Percentiles rank a stretch among this genome's conserved stretches.
These are phyloP conservation scores for Crossoptilon crossoptilon DNA, from an alignment of 2,797 vertebrate species.

Conservation along the genomic window DNA sequence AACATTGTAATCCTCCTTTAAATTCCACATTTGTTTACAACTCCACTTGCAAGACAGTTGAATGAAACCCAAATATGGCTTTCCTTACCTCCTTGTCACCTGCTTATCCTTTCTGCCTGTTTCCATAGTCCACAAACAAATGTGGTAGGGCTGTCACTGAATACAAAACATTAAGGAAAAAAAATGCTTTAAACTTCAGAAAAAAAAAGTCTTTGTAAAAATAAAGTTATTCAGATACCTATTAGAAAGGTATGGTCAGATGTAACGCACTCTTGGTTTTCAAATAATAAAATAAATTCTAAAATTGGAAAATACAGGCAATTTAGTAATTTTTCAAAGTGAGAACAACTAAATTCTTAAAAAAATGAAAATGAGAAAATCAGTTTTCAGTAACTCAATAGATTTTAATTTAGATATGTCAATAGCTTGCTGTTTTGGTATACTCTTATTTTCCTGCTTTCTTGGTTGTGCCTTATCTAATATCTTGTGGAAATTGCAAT, in stretches of 20 bases:
- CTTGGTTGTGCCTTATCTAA: conserved; percentile 8
- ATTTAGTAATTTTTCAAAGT: background rate
- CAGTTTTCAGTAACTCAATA: background rate
- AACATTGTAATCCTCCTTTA: background rate
- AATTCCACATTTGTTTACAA: conserved; percentile 33
- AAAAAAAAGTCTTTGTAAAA: background rate
- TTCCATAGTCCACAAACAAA: background rate
- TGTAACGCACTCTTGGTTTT: background rate
- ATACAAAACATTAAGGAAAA: background rate
- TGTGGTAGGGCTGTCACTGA: background rate
- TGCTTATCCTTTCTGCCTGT: background rate
- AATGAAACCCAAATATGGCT: background rate
- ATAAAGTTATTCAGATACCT: background rate
- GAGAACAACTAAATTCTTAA: background rate
- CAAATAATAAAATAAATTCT: background rate
- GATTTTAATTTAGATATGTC: conserved; percentile 24
- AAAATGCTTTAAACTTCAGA: background rate
- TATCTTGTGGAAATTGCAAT: conserved; percentile 1
- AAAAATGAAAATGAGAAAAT: background rate
- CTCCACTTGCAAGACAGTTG: background rate
- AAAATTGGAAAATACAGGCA: background rate
- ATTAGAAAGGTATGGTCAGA: background rate
- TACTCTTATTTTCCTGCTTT: conserved; percentile 4
- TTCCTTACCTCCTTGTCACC: background rate
- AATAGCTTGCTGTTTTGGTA: background rate